These are phyloP conservation scores for Lasioglossum pauxillum DNA, from an alignment of 2,888 invertebrate genomes.

Conservation along the genomic window DNA sequence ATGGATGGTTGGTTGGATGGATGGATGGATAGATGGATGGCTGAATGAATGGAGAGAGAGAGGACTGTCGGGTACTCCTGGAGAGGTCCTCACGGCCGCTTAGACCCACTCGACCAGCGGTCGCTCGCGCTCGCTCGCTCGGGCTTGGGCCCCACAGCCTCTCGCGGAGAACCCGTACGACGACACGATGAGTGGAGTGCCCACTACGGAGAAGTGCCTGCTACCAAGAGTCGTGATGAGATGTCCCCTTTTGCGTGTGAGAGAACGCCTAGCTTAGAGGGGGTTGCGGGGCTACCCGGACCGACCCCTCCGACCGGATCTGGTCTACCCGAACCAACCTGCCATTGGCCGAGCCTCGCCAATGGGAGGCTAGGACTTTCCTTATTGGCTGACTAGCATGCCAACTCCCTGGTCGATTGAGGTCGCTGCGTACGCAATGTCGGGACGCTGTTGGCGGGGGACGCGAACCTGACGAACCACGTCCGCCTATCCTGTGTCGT, in stretches of 20 bases:
- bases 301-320: constrained; percentile 45
- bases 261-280: constrained; percentile 74
- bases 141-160: constrained; percentile 77
- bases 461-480: not conserved
- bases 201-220: constrained; percentile 84
- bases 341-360: constrained; percentile 69
- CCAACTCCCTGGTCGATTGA: constrained; percentile 9
- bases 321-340: constrained; percentile 34
- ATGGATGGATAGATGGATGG: constrained; percentile 80
- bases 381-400: constrained; percentile 56
- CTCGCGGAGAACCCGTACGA: constrained; percentile 81
- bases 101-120: constrained; percentile 84
- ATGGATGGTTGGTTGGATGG: constrained; percentile 78
- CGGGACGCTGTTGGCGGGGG: constrained; percentile 45
- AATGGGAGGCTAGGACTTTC: constrained; percentile 33
- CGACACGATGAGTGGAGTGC: constrained; percentile 84
- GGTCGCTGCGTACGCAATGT: constrained; percentile 10
- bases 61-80: constrained; percentile 84
- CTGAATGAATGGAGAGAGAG: constrained; percentile 80
- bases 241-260: constrained; percentile 83
- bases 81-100: constrained; percentile 85
- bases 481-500: constrained; percentile 46
- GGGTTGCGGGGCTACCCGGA: constrained; percentile 52
- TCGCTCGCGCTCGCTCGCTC: constrained; percentile 76
- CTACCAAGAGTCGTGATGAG: constrained; percentile 84